These are phyloP conservation scores for Patiria miniata DNA, from an alignment of 35 echinoderm and acorn worm species.

Conservation along the genomic window DNA sequence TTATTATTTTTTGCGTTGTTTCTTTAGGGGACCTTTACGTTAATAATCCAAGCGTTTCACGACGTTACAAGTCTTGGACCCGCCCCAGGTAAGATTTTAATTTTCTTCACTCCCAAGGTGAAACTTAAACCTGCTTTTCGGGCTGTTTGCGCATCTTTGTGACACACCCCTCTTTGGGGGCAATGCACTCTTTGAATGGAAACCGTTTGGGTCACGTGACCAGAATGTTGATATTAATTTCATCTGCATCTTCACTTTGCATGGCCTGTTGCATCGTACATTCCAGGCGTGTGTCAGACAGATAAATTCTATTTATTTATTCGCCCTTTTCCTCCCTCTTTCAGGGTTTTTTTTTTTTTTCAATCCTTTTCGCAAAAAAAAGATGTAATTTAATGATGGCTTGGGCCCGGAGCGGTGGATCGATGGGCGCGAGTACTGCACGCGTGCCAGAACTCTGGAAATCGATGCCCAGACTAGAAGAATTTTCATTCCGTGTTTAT, in stretches of 20 bases:
- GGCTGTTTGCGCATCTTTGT: background rate
- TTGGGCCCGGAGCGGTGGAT: background rate
- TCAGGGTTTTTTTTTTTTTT: background rate
- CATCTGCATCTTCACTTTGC: background rate
- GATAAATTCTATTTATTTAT: background rate
- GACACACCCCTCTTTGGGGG: constrained; percentile 6
- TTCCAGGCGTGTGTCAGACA: background rate
- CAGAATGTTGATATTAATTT: constrained; percentile 25
- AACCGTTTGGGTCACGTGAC: constrained; percentile 21
- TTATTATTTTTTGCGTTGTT: background rate
- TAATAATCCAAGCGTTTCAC: constrained; percentile 32
- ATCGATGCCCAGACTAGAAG: background rate
- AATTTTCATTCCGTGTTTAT: background rate
- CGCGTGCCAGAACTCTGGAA: background rate
- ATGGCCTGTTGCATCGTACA: background rate
- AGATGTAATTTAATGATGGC: constrained; percentile 28
- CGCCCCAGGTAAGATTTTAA: constrained; percentile 21
- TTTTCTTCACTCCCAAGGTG: background rate
- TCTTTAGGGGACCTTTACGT: constrained; percentile 28
- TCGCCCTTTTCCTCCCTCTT: background rate
- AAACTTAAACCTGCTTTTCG: background rate
- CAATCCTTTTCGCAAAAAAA: background rate
- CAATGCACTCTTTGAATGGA: constrained; percentile 20
- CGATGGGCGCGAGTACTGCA: background rate
- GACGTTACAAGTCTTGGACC: constrained; percentile 28